A percentile compares a stretch with the other conserved stretches of the same genome.
These are phyloP conservation scores for Plecotus auritus DNA, from an alignment of 2,113 vertebrate species.

Conservation along the genomic window DNA sequence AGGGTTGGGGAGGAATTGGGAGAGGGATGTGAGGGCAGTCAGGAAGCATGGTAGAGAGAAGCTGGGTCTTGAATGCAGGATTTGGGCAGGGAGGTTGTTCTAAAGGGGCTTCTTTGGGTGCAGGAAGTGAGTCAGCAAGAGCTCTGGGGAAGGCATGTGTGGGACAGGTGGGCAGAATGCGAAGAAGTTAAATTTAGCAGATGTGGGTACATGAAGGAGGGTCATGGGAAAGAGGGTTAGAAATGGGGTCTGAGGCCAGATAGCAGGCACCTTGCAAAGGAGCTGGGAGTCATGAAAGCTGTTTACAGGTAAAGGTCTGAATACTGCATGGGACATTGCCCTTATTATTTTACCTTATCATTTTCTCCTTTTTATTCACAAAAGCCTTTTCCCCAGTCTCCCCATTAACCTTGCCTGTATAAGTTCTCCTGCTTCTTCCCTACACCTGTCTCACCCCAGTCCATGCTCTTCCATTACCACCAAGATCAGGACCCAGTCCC, in stretches of 20 bases:
- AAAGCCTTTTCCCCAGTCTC: background rate
- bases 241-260: background rate
- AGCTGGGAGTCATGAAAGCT: background rate
- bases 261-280: background rate
- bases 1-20: background rate
- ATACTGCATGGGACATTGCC: background rate
- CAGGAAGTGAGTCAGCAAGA: background rate
- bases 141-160: background rate
- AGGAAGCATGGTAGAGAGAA: background rate
- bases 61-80: background rate
- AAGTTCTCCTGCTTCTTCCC: background rate
- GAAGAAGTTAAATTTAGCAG: background rate
- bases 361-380: background rate
- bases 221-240: background rate
- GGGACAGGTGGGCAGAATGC: background rate
- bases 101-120: background rate
- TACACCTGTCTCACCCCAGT: background rate
- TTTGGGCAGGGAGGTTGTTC: background rate
- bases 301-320: background rate
- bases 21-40: too few species aligned
- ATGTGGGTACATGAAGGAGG: background rate
- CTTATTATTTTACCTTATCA: background rate
- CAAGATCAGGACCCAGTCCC: background rate
- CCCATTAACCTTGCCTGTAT: background rate
- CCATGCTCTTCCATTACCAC: background rate